A percentile compares a stretch with the other conserved stretches of the same genome.
phyloP scores from a whole-genome alignment of 2,888 invertebrate genomes.

The Sthenelais limicola region DNA sequence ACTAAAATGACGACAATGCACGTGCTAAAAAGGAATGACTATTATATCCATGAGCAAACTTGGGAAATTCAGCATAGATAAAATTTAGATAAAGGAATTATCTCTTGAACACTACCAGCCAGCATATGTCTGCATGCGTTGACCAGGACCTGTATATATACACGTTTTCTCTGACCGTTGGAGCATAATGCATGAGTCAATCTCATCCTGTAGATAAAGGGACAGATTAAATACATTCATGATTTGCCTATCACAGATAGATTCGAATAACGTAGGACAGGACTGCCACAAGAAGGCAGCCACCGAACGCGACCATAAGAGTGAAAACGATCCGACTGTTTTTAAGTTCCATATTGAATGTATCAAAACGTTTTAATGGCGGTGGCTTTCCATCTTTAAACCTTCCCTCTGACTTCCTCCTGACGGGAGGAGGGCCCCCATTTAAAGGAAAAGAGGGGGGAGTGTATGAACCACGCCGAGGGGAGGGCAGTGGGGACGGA shows the following conservation, averaged over 20 bases:
- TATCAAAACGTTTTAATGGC: constrained; percentile 22
- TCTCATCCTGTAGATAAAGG: no score
- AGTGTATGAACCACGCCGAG: constrained; percentile 4
- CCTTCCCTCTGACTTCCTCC: constrained; percentile 10
- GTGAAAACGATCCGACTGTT: constrained; percentile 26
- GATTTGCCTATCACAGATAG: constrained; percentile 31
- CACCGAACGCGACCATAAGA: constrained; percentile 6
- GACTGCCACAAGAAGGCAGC: constrained; percentile 17
- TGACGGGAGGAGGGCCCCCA: background rate
- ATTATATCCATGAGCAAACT: no score
- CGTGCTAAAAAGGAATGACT: no score
- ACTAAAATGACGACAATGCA: no score
- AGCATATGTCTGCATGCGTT: no score
- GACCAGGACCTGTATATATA: no score
- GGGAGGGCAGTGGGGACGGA: constrained; percentile 5
- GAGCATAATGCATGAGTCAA: no score
- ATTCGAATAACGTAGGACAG: constrained; percentile 11
- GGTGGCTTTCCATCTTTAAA: constrained; percentile 26
- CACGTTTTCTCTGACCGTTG: no score
- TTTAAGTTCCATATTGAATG: constrained; percentile 19
- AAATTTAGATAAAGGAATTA: no score
- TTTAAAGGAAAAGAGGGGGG: constrained; percentile 13
- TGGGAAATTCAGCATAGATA: no score
- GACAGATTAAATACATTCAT: no score
- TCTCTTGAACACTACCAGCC: no score